Evolutionary conservation across 2,113 vertebrate species (phyloP), one percentile per base, ranked within the genome.

Genomic region (Coptodon bakossiorum): DNA sequence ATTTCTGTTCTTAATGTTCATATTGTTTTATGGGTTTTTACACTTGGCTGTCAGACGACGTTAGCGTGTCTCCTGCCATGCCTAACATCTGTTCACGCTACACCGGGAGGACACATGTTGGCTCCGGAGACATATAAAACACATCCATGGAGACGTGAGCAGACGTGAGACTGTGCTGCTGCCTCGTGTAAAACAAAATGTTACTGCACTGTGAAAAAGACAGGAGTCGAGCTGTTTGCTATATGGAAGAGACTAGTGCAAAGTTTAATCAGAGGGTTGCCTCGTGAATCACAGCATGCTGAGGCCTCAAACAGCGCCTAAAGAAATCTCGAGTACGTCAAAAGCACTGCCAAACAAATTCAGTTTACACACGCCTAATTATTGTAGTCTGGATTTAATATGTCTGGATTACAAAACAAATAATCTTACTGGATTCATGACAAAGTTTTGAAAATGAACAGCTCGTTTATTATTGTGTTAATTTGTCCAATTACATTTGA

Each of bases 1-100:
- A 66, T 84, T 86, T 88, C 88, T 73, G 73, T 22, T 88, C 78
- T 87, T 53, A 88, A 94, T 84, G 85, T 24, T 81, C 6, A 5
- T 78, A 79, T 78, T 88, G 86, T 89, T 92, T 93, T 71, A 80
- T 66, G 17, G 52, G 29, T 91, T 95, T 95, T 95, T 53, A 68
- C 94, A 94, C 88, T 63, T 34, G 83, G 59, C 85, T 90, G 94
- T 88, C 91, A 86, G 89, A 90, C 90, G 48, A 85, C 27, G 78
- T 89, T 88, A 12, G 38, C 31, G n/a, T 78, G 83, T 71, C 85
- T 90, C 76, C 40, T 82, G 63, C 80, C 3, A 5, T 78, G 36
- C 81, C 53, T 34, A 87, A 92, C 87, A 91, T 83, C 17, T 89
- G 92, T 85, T 89, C 78, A 40, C 56, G 40, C n/a, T 66, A 80